Conservation (phyloP, 2,797 vertebrate genomes). For the Argya squamiceps region DNA sequence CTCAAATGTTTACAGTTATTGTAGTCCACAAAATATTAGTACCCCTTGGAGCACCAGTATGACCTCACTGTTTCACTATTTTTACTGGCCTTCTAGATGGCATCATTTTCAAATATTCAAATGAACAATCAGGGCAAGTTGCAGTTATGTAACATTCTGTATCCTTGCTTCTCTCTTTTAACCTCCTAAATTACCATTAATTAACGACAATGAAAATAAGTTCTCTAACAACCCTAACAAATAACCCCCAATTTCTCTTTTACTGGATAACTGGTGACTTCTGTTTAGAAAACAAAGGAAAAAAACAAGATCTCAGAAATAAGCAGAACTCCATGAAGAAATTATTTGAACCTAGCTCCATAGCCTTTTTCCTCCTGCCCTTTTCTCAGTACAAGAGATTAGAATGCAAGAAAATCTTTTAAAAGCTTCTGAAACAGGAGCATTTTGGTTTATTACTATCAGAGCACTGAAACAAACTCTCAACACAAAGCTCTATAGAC, state of each 20-base stretch:
- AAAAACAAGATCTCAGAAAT: neutral
- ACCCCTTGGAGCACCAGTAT: neutral
- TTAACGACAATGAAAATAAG: neutral
- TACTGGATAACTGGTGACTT: neutral
- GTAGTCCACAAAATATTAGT: neutral
- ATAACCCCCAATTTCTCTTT: neutral
- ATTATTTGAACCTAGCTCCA: neutral
- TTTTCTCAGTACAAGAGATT: neutral
- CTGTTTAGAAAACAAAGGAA: neutral
- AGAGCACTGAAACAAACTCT: neutral
- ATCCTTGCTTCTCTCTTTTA: neutral
- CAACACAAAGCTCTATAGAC: slow-evolving; percentile 10
- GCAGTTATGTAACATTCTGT: neutral
- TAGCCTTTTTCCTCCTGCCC: neutral
- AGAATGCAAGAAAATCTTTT: neutral
- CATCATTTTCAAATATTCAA: neutral
- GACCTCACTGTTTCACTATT: neutral
- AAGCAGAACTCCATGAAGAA: neutral
- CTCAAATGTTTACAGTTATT: neutral
- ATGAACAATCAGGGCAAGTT: neutral
- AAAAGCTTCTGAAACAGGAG: neutral
- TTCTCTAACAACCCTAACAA: neutral
- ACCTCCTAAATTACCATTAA: neutral
- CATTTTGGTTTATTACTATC: neutral
- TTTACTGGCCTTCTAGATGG: neutral